Conservation (phyloP, 2,113 vertebrate species). For the Columbina picui region DNA sequence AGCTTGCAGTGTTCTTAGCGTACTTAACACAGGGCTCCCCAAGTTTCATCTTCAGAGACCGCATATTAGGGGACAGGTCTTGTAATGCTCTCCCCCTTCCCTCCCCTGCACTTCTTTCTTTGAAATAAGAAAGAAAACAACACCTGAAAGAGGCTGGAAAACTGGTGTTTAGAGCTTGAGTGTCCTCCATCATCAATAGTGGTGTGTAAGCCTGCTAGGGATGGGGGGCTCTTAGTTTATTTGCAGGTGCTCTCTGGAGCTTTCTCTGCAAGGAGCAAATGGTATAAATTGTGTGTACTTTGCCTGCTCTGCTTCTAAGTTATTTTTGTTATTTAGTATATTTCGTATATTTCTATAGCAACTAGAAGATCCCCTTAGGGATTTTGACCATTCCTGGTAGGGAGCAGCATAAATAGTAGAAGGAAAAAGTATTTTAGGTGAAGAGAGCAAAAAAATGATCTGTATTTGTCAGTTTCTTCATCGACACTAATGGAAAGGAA, state of each 20-base stretch:
- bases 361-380: background rate
- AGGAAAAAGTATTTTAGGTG: background rate
- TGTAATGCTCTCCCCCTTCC: background rate
- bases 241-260: constrained; percentile 25
- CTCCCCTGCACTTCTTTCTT: background rate
- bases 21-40: background rate
- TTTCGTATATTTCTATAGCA: constrained; percentile 42
- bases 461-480: background rate
- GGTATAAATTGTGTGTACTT: constrained; percentile 41
- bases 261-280: constrained; percentile 22
- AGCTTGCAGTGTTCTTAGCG: background rate
- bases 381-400: constrained; percentile 32
- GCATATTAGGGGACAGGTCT: background rate
- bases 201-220: background rate
- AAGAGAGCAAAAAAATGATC: background rate
- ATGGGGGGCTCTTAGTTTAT: background rate
- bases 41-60: background rate
- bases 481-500: background rate
- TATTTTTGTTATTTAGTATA: constrained; percentile 34
- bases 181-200: background rate
- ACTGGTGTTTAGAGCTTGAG: background rate
- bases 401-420: background rate
- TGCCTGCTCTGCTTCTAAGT: background rate
- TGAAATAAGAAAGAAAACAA: background rate
- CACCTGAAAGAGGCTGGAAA: background rate